These are phyloP conservation scores for Halictus ligatus DNA, from an alignment of 2,888 invertebrate species.

Conservation along the genomic window DNA sequence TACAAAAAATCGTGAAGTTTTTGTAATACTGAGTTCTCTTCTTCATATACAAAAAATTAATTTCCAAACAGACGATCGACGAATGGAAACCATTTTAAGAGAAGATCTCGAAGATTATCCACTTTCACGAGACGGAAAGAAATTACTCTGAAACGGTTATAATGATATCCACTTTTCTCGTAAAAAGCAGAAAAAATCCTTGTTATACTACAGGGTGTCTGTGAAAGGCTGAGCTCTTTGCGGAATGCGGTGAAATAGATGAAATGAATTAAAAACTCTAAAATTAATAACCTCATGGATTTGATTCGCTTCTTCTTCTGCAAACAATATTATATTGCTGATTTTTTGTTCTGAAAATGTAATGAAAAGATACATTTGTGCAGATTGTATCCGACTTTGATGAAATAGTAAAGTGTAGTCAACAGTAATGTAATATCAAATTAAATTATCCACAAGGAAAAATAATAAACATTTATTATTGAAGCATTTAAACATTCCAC, in stretches of 20 bases:
- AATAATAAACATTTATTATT: too few relatives aligned
- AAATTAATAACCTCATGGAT: background rate
- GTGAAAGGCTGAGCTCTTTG: background rate
- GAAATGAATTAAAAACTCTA: background rate
- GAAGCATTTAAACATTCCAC: too few relatives aligned
- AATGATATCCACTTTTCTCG: slow-evolving; percentile 19
- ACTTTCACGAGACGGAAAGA: slow-evolving; percentile 43
- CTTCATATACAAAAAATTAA: slow-evolving; percentile 11
- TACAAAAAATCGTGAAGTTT: background rate
- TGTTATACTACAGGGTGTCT: background rate
- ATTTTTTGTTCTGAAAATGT: background rate
- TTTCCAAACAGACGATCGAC: background rate
- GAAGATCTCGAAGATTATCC: slow-evolving; percentile 5
- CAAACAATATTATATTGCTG: background rate
- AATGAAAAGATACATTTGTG: background rate
- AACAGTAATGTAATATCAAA: too few relatives aligned
- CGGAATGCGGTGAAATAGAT: background rate
- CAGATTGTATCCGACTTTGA: too few relatives aligned
- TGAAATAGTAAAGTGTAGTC: too few relatives aligned
- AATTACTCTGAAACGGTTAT: slow-evolving; percentile 21
- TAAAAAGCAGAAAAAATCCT: background rate
- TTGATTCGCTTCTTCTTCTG: background rate
- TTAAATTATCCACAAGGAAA: too few relatives aligned
- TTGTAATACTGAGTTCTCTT: background rate
- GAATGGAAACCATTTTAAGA: slow-evolving; percentile 11